phyloP scores from a whole-genome alignment of 2,888 invertebrate species.

The Watsonalla binaria region DNA sequence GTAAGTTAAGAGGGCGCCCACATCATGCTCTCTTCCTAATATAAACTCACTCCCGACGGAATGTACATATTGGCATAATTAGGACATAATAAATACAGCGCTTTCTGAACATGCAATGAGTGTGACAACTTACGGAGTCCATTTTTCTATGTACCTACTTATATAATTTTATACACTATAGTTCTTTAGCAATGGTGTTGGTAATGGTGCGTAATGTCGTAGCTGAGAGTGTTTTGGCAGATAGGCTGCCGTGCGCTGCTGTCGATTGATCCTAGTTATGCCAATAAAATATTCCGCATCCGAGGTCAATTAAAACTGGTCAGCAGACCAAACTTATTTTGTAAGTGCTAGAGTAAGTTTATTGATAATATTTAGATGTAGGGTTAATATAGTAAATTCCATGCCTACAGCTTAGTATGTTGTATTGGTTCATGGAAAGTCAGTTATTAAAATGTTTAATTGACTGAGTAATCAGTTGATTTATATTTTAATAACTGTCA shows the following conservation, averaged over 20 bases:
- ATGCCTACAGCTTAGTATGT: not conserved
- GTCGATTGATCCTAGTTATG: not conserved
- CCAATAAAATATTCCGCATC: not conserved
- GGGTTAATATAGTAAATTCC: not conserved
- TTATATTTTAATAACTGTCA: not conserved
- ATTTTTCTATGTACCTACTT: too few species aligned
- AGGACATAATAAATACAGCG: not conserved
- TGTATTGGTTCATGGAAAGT: not conserved
- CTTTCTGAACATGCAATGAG: not conserved
- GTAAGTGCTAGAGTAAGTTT: not conserved
- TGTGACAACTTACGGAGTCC: too few species aligned
- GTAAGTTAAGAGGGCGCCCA: not conserved
- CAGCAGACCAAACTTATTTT: not conserved
- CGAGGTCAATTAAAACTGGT: not conserved
- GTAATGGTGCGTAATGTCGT: too few species aligned
- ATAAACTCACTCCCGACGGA: constrained; percentile 17
- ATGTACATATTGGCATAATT: not conserved
- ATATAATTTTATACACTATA: too few species aligned
- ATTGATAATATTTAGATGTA: not conserved
- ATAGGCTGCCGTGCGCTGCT: too few species aligned
- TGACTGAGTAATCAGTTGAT: not conserved
- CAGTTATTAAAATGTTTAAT: not conserved
- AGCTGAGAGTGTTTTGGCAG: too few species aligned
- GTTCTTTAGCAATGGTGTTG: too few species aligned
- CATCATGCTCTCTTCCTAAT: not conserved